Base-by-base conservation (phyloP, 2,888 invertebrate species). In the Brachyptera risi region DNA sequence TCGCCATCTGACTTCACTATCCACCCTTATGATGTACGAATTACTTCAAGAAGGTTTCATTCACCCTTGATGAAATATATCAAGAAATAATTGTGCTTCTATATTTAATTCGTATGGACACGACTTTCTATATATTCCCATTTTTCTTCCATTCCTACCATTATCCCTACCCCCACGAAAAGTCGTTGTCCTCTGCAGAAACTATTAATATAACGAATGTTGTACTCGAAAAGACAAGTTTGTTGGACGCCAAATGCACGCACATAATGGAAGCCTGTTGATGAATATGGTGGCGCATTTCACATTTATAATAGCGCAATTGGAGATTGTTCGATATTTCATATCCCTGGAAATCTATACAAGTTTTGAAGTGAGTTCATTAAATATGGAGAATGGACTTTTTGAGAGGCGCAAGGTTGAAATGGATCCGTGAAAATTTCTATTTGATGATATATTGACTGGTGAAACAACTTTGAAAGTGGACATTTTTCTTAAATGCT, bases 161-260 rank as follows among this genome's bases (percentile, higher is more conserved):
- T 11, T 31, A n/a, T n/a, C n/a, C n/a, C n/a, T n/a, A n/a, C 42
- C 42, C 1, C 42, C n/a, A 17, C 17, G 38, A n/a, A 17, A n/a
- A n/a, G 11, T 4, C 23, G 15, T 37, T 54, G 54, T 54, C 54
- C 23, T 15, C 5, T 54, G 54, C 54, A 54, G 54, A 37, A 47
- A 54, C 54, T 54, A 54, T 54, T 54, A 54, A 54, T 54, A 54
- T 37, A 54, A 37, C 35, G 35, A 54, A 54, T 54, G 54, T 21
- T 21, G 27, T 35, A 19, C 54, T 54, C 54, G 37, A 54, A 23
- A 54, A 37, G 54, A 54, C 37, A 54, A 54, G 54, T 37, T 15
- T 21, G 35, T 23, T 19, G 15, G 19, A 54, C 35, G 54, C 54
- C 54, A 54, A 31, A 9, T 54, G 54, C 54, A 54, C 13, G 31